Evolutionary conservation across 2,888 invertebrate genomes (phyloP).

Genomic region (Euplagia quadripunctaria): DNA sequence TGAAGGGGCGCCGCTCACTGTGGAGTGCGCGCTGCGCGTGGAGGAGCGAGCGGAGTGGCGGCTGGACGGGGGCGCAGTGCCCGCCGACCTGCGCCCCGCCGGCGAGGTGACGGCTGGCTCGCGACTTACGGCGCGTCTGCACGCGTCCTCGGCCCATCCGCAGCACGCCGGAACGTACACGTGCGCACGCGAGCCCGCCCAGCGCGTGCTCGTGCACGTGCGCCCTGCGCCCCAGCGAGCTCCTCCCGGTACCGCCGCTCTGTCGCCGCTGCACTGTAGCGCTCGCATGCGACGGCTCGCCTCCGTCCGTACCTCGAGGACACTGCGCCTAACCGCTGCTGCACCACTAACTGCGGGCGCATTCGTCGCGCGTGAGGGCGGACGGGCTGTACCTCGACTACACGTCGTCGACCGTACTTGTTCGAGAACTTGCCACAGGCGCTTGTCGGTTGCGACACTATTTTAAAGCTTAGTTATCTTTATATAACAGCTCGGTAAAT

Average conservation of each 20-base stretch:
- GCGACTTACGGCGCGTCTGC: conserved; percentile 64
- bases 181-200: conserved; percentile 62
- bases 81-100: conserved; percentile 65
- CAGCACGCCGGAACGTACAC: conserved; percentile 73
- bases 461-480: neutral
- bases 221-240: conserved; percentile 39
- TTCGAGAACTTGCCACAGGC: neutral
- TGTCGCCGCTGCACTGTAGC: conserved; percentile 33
- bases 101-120: conserved; percentile 60
- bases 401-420: neutral
- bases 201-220: conserved; percentile 67
- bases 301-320: conserved; percentile 4
- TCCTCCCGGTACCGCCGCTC: conserved; percentile 38
- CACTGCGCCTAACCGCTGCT: conserved; percentile 6
- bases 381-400: neutral
- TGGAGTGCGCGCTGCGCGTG: conserved; percentile 76
- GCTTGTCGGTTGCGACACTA: neutral
- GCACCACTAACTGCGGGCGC: conserved; percentile 4
- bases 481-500: neutral
- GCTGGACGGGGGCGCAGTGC: conserved; percentile 66
- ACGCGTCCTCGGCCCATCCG: conserved; percentile 61
- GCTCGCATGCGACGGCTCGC: conserved; percentile 32
- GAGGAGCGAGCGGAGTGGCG: conserved; percentile 68
- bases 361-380: neutral
- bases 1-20: conserved; percentile 72